phyloP scores from a whole-genome alignment of 2,113 vertebrate genomes.

The Coryphaenoides rupestris region DNA sequence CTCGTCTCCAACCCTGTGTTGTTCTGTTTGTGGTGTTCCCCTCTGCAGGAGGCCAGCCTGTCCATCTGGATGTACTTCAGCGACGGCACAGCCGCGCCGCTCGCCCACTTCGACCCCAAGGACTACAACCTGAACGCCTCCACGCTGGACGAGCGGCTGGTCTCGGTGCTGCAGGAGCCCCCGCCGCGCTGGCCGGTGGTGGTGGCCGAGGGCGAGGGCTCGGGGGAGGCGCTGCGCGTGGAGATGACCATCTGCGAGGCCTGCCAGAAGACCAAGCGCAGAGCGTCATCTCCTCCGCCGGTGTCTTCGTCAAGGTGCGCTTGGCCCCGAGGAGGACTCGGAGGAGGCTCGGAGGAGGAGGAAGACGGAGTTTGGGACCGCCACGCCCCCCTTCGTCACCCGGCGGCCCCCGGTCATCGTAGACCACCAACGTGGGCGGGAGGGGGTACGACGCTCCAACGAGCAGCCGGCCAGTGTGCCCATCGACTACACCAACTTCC shows the following conservation, averaged over 20 bases:
- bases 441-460: constrained; percentile 68
- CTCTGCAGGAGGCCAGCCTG: constrained; percentile 86
- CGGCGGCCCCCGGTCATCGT: constrained; percentile 71
- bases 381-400: constrained; percentile 50
- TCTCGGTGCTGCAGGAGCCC: constrained; percentile 82
- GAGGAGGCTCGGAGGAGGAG: constrained; percentile 77
- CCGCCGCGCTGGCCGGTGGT: constrained; percentile 82
- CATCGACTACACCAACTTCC: constrained; percentile 83
- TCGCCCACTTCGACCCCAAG: constrained; percentile 89
- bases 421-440: constrained; percentile 63
- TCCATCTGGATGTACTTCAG: constrained; percentile 95
- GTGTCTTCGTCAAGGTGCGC: constrained; percentile 82
- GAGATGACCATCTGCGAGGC: constrained; percentile 93
- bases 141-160: constrained; percentile 84
- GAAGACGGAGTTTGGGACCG: constrained; percentile 24
- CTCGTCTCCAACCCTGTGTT: not conserved
- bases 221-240: constrained; percentile 77
- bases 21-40: not conserved
- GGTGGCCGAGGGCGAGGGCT: constrained; percentile 85
- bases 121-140: constrained; percentile 93
- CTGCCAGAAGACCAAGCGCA: constrained; percentile 97
- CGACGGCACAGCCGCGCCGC: constrained; percentile 85
- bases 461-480: constrained; percentile 75
- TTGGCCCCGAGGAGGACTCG: constrained; percentile 81
- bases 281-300: constrained; percentile 83